Percentiles rank a stretch among this genome's conserved stretches.
These are phyloP conservation scores for Oncopodura yosiiana DNA, from an alignment of 1,140 invertebrate genomes.

Conservation along the genomic window DNA sequence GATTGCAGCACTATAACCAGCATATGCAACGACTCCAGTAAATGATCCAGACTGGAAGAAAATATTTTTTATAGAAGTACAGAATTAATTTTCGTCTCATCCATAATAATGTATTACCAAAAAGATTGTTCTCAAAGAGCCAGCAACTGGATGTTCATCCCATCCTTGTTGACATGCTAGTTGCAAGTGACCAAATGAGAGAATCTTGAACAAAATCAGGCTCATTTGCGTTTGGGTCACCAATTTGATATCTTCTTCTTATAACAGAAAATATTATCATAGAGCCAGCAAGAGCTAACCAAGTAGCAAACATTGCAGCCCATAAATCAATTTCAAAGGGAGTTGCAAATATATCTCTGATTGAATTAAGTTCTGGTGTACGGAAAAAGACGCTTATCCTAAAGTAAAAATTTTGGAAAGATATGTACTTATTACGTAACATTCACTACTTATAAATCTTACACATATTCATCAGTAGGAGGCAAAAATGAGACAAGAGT, in stretches of 20 bases:
- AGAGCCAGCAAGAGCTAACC: constrained; percentile 16
- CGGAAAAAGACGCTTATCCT: constrained; percentile 29
- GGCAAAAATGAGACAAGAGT: constrained; percentile 19
- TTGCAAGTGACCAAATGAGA: constrained; percentile 30
- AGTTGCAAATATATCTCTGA: constrained; percentile 30
- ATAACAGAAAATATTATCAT: constrained; percentile 20
- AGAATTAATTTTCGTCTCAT: too few relatives aligned
- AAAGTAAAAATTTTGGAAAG: constrained; percentile 2
- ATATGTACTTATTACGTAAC: not conserved
- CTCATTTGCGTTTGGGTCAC: constrained; percentile 1
- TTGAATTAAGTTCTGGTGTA: constrained; percentile 13
- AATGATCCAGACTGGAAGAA: constrained; percentile 27
- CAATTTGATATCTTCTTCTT: not conserved
- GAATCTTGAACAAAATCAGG: constrained; percentile 30
- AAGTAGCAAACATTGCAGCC: constrained; percentile 26
- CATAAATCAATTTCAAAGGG: constrained; percentile 24
- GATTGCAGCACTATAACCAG: constrained; percentile 33
- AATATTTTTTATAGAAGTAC: too few relatives aligned
- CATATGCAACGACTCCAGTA: constrained; percentile 30
- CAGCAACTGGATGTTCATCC: constrained; percentile 31
- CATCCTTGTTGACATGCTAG: constrained; percentile 33
- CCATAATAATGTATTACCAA: too few relatives aligned
- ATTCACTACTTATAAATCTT: not conserved
- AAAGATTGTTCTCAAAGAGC: constrained; percentile 30
- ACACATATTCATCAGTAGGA: constrained; percentile 24